phyloP scores from a whole-genome alignment of 2,888 invertebrate species.

The Mellilla xanthometata region DNA sequence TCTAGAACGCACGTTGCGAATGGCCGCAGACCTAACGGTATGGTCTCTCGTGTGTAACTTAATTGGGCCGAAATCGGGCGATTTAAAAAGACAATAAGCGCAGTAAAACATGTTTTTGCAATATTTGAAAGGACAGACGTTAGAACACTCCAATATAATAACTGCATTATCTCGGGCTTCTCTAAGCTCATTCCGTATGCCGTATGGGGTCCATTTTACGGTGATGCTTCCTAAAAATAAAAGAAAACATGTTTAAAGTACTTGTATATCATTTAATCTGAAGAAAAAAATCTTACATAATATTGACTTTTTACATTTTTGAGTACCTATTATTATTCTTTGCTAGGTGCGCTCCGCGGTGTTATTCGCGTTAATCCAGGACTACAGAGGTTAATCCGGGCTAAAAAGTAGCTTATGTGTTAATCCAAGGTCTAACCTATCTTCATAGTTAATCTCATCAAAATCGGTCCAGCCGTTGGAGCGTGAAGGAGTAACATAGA shows the following conservation, averaged over 20 bases:
- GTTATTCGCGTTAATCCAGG: no score
- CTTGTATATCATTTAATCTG: no score
- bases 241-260: background rate
- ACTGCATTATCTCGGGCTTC: constrained; percentile 27
- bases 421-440: no score
- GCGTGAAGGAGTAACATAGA: no score
- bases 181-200: constrained; percentile 5
- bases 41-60: constrained; percentile 36
- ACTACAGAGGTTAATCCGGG: no score
- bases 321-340: no score
- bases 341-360: no score
- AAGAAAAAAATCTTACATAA: no score
- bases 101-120: constrained; percentile 60
- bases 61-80: constrained; percentile 6
- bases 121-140: constrained; percentile 67
- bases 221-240: constrained; percentile 25
- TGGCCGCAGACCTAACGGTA: constrained; percentile 31
- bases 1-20: background rate
- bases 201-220: constrained; percentile 20
- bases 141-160: constrained; percentile 61
- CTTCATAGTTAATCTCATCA: no score
- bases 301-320: no score
- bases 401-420: no score
- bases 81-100: constrained; percentile 48
- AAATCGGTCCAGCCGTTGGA: no score